Evolutionary conservation across 2,888 invertebrate species (phyloP), one percentile per base, ranked within the genome.

Genomic region (Caenorhabditis macrosperma): DNA sequence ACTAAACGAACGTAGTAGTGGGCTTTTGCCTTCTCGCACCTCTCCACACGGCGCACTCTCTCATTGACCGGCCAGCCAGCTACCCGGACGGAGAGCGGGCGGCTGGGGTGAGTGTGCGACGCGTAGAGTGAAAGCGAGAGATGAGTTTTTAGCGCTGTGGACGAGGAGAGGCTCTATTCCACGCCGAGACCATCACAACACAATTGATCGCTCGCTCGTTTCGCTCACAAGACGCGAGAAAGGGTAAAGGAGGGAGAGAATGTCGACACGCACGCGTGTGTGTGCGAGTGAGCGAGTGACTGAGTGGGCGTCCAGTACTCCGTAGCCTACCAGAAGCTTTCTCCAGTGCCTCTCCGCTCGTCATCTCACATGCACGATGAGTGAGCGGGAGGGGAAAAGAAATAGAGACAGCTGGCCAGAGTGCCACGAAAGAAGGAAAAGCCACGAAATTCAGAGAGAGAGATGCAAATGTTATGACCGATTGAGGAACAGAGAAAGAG

Each of bases 71-170:
- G 66, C 66, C 66, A 66, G 28, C 72, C 55, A 64, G 63, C 72
- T 61, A 48, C 46, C 44, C n/a, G n/a, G n/a, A n/a, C n/a, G n/a
- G n/a, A n/a, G n/a, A n/a, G n/a, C 35, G 24, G 38, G 46, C 33
- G 63, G 33, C 28, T 17, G 46, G 7, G 35, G 17, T n/a, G 46
- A 41, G 30, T 50, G 67, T 61, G 30, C 24, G 35, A 54, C 15
- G 48, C 30, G 38, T 5, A 44, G 60, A 41, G 57, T 35, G 50
- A 44, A 63, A 46, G 61, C 76, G 63, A 72, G 64, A 72, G 72
- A 72, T 55, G 64, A 72, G 72, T 64, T 63, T 55, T 55, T 55
- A 72, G 72, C 63, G 64, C 57, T 26, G 63, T 35, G 30, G 38
- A 38, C 55, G 22, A 63, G 54, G 41, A 33, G 61, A 55, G 63